Evolutionary conservation across 2,797 vertebrate genomes (phyloP).

Genomic region (Etheostoma nigrum): DNA sequence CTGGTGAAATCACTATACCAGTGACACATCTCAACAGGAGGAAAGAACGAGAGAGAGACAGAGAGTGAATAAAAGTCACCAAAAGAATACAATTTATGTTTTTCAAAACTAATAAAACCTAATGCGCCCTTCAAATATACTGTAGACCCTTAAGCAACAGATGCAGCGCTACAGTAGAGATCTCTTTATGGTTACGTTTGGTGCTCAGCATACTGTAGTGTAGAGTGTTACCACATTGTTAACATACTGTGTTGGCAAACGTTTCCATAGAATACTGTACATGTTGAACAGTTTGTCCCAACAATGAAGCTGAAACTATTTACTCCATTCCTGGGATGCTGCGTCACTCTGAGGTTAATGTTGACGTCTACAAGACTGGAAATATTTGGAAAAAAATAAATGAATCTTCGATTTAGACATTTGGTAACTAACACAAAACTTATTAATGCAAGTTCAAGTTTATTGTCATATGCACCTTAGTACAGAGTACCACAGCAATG

Average conservation of each 20-base stretch:
- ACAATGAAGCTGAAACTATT: slow-evolving; percentile 11
- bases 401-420: slow-evolving; percentile 16
- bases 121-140: background rate
- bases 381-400: slow-evolving; percentile 10
- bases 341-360: slow-evolving; percentile 4
- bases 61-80: slow-evolving; percentile 21
- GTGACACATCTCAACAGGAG: slow-evolving; percentile 47
- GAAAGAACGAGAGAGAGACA: slow-evolving; percentile 20
- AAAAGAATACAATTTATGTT: slow-evolving; percentile 1
- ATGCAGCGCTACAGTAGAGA: background rate
- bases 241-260: background rate
- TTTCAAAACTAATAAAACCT: slow-evolving; percentile 12
- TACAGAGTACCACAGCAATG: too few relatives aligned
- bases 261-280: slow-evolving; percentile 21
- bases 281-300: slow-evolving; percentile 11
- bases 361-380: background rate
- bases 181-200: background rate
- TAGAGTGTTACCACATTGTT: slow-evolving; percentile 23
- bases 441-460: background rate
- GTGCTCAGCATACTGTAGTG: slow-evolving; percentile 2
- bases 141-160: background rate
- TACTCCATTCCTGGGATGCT: background rate
- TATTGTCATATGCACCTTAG: too few relatives aligned
- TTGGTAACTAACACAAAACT: slow-evolving; percentile 39
- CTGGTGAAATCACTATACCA: slow-evolving; percentile 75